These are phyloP conservation scores for Pseudolaguvia tuberculata DNA, from an alignment of 2,113 vertebrate genomes.

Conservation along the genomic window DNA sequence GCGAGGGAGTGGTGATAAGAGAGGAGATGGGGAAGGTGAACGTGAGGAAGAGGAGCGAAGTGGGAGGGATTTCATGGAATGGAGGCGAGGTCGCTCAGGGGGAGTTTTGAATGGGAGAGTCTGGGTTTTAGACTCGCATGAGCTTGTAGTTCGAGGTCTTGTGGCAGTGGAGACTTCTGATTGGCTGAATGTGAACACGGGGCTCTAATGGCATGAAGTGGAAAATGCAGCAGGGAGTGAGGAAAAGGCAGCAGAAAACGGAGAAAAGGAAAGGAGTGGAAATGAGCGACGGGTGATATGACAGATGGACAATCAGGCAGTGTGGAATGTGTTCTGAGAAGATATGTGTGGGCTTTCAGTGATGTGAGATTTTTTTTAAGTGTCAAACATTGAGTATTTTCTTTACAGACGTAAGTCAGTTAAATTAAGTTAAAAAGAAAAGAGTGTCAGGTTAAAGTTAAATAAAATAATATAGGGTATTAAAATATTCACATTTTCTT, in stretches of 20 bases:
- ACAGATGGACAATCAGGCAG: conserved; percentile 36
- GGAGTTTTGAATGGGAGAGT: conserved; percentile 81
- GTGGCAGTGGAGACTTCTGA: conserved; percentile 67
- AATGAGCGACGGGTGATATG: conserved; percentile 37
- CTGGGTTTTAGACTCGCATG: conserved; percentile 82
- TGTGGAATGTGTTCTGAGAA: conserved; percentile 25
- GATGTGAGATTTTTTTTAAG: conserved; percentile 6
- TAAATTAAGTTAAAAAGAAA: not conserved
- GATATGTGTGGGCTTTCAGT: conserved; percentile 9
- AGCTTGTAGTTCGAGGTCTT: conserved; percentile 67
- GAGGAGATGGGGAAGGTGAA: conserved; percentile 73
- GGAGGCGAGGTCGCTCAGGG: conserved; percentile 73
- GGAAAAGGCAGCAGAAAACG: conserved; percentile 33
- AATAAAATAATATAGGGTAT: not conserved
- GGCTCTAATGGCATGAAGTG: conserved; percentile 76
- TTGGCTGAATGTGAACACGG: conserved; percentile 87
- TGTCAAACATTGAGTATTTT: not conserved
- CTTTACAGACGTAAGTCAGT: not conserved
- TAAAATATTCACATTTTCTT: conserved; percentile 55
- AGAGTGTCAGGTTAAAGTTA: no score
- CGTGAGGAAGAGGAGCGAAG: conserved; percentile 73
- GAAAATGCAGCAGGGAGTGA: conserved; percentile 56
- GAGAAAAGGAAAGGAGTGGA: conserved; percentile 43
- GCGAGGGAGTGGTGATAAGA: conserved; percentile 71
- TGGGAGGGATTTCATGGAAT: conserved; percentile 78